A percentile compares a stretch with the other conserved stretches of the same genome.
Evolutionary conservation across 1,140 invertebrate species (phyloP).

Genomic region (Cepaea nemoralis): DNA sequence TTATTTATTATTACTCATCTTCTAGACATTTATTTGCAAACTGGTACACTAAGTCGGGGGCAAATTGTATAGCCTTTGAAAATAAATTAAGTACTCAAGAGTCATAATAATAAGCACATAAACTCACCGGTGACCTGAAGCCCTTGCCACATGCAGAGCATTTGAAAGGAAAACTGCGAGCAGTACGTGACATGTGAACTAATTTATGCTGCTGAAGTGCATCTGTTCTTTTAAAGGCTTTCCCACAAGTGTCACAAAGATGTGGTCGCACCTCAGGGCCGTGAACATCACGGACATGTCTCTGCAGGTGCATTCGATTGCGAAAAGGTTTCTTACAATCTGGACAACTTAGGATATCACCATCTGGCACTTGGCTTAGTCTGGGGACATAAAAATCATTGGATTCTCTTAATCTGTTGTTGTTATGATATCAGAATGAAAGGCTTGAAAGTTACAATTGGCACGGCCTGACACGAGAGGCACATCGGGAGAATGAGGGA

Average conservation of each 20-base stretch:
- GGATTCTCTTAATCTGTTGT: too few species aligned
- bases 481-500: too few species aligned
- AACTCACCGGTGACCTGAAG: constrained; percentile 69
- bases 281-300: constrained; percentile 71
- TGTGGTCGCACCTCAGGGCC: constrained; percentile 66
- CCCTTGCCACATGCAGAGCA: constrained; percentile 69
- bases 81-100: too few species aligned
- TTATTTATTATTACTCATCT: too few species aligned
- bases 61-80: too few species aligned
- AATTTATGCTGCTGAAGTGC: constrained; percentile 69
- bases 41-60: too few species aligned
- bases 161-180: constrained; percentile 54
- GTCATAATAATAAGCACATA: not conserved
- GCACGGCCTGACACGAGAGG: too few species aligned
- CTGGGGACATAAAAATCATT: not conserved
- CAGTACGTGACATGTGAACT: constrained; percentile 58
- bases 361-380: constrained; percentile 25
- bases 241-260: constrained; percentile 72
- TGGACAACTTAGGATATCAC: constrained; percentile 40
- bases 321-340: constrained; percentile 48
- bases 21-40: too few species aligned
- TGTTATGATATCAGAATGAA: too few species aligned
- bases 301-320: constrained; percentile 67
- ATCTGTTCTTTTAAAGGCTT: constrained; percentile 72
- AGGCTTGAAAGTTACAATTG: too few species aligned